phyloP scores from a whole-genome alignment of 1,140 invertebrate genomes.

The Brachionus rubens region DNA sequence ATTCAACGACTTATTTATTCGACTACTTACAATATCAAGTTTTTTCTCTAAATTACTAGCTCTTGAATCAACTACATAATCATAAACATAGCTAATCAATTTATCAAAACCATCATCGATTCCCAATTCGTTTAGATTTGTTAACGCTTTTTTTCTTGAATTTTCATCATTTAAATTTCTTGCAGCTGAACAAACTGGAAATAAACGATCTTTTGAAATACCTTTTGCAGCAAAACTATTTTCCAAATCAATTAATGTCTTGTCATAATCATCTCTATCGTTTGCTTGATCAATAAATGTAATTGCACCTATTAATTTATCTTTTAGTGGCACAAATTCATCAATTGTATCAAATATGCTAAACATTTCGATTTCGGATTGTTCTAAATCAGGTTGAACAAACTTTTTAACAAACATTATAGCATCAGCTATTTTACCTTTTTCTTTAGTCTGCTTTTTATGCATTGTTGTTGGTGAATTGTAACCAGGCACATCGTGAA shows the following conservation, averaged over 20 bases:
- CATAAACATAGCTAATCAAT: too few species aligned
- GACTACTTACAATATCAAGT: too few species aligned
- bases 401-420: neutral
- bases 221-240: neutral
- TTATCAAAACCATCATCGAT: too few species aligned
- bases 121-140: neutral
- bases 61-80: too few species aligned
- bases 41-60: too few species aligned
- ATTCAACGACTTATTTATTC: too few species aligned
- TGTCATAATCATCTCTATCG: neutral
- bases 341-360: neutral
- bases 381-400: neutral
- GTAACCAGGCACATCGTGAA: conserved; percentile 15
- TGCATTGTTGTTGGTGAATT: conserved; percentile 6
- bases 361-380: conserved; percentile 23
- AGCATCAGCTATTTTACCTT: neutral
- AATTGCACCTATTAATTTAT: neutral
- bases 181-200: conserved; percentile 24
- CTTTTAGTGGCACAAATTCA: neutral
- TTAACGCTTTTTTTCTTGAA: neutral
- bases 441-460: conserved; percentile 4
- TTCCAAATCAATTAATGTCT: neutral
- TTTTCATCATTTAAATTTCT: conserved; percentile 1
- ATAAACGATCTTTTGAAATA: neutral
- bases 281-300: neutral